Evolutionary conservation across 2,113 vertebrate species (phyloP), one percentile per base, ranked within the genome.

Genomic region (Syngnathus typhle): DNA sequence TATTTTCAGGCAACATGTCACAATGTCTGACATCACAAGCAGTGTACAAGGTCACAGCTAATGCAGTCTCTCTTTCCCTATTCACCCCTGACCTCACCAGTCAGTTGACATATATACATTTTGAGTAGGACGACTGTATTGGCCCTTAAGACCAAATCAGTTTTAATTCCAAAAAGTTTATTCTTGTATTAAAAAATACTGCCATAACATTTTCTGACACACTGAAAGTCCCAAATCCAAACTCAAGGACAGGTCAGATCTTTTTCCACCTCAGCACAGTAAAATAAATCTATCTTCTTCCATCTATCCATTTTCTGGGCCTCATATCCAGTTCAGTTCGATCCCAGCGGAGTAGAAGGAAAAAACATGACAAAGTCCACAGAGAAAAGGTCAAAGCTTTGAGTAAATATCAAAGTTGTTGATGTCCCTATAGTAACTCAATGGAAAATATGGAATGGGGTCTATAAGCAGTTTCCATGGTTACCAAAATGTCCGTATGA

Each of bases 21-120:
- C 0, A 12, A 18, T 2, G 37, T 21, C 5, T 37, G 19, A 19
- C 16, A 21, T 67, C 27, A 39, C 37, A 3, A 6, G n/a, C 39
- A 23, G 9, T 41, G 38, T 11, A 41, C 75, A 68, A 79, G 67
- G 73, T 79, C 56, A 23, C 4, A 67, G 55, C 73, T 23, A 36
- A 54, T 51, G 41, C 12, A 38, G 63, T 68, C 36, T 23, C 1
- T 1, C 44, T 37, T 12, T 47, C 16, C 16, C 39, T 49, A 65
- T 47, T 65, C 16, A 44, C 6, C 16, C 23, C 46, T 60, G 23
- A 18, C n/a, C 9, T 3, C 27, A 32, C 27, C 27, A 32, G 27
- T 43, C 41, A 43, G 41, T 11, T 1, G 13, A 1, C 44, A 5
- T 6, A 15, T 46, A 46, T 46, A 16, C 44, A 46, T 46, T 46